phyloP scores from a whole-genome alignment of 2,888 invertebrate species.

The Brachyptera putata region DNA sequence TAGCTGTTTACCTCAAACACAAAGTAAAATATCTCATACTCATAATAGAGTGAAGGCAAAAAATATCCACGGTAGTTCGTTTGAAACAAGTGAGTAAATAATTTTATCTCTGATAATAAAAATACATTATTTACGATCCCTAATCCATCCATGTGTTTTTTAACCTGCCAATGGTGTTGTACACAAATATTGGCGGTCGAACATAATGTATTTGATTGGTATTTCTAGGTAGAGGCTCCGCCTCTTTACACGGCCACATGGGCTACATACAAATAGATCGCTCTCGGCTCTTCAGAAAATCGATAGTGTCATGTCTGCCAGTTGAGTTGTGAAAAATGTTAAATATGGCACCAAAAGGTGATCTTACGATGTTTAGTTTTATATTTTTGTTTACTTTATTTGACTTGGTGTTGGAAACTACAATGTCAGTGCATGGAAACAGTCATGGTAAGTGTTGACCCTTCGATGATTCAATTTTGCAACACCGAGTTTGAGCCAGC shows the following conservation, averaged over 20 bases:
- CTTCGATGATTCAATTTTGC: conserved; percentile 2
- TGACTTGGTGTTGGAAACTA: conserved; percentile 62
- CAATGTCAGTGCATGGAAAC: conserved; percentile 67
- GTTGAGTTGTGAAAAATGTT: conserved; percentile 23
- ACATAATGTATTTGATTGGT: no score
- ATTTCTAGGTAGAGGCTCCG: background rate
- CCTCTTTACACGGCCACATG: background rate
- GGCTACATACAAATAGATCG: no score
- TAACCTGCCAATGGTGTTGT: no score
- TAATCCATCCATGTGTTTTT: no score
- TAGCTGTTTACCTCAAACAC: no score
- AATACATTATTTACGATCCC: no score
- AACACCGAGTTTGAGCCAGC: background rate
- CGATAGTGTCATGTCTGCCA: conserved; percentile 32
- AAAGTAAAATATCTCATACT: no score
- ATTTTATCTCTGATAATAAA: no score
- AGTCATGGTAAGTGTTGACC: conserved; percentile 59
- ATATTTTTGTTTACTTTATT: conserved; percentile 63
- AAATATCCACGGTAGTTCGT: no score
- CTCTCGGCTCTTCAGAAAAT: conserved; percentile 28
- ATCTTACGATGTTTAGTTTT: conserved; percentile 49
- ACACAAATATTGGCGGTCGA: no score
- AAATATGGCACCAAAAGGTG: conserved; percentile 33
- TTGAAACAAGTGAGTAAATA: no score
- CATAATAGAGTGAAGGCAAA: no score